These are phyloP conservation scores for Formica aserva DNA, from an alignment of 2,888 invertebrate species.

Conservation along the genomic window DNA sequence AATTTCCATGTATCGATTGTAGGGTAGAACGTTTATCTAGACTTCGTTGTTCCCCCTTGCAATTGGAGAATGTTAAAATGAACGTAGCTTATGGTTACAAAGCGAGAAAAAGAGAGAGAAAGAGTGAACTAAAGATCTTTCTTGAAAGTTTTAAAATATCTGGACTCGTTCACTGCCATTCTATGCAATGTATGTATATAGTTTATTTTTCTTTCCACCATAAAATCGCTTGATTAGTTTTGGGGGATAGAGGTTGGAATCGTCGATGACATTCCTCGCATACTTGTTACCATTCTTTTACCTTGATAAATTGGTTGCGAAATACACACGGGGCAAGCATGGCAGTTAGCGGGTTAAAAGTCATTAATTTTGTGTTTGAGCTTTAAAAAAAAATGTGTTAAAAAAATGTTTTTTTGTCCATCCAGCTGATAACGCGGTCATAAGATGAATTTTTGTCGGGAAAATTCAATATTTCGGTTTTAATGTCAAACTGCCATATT, in stretches of 20 bases:
- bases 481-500: slow-evolving; percentile 77
- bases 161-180: slow-evolving; percentile 77
- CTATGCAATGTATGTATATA: slow-evolving; percentile 70
- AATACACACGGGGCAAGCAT: slow-evolving; percentile 62
- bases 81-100: slow-evolving; percentile 64
- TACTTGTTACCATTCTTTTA: slow-evolving; percentile 18
- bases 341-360: slow-evolving; percentile 72
- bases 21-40: slow-evolving; percentile 56
- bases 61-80: slow-evolving; percentile 67
- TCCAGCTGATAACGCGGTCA: neutral
- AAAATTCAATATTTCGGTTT: slow-evolving; percentile 60
- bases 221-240: slow-evolving; percentile 43
- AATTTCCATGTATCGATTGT: slow-evolving; percentile 58
- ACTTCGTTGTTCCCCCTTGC: slow-evolving; percentile 62
- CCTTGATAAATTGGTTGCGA: slow-evolving; percentile 16
- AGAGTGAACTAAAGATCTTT: slow-evolving; percentile 67
- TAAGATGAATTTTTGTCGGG: slow-evolving; percentile 4
- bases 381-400: neutral
- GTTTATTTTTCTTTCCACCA: slow-evolving; percentile 57
- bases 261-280: slow-evolving; percentile 45
- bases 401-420: slow-evolving; percentile 8
- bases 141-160: slow-evolving; percentile 69
- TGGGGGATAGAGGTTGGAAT: slow-evolving; percentile 39
- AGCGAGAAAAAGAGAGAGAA: neutral
- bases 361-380: slow-evolving; percentile 17